Evolutionary conservation across 2,113 vertebrate species (phyloP).

Genomic region (Rissa tridactyla): DNA sequence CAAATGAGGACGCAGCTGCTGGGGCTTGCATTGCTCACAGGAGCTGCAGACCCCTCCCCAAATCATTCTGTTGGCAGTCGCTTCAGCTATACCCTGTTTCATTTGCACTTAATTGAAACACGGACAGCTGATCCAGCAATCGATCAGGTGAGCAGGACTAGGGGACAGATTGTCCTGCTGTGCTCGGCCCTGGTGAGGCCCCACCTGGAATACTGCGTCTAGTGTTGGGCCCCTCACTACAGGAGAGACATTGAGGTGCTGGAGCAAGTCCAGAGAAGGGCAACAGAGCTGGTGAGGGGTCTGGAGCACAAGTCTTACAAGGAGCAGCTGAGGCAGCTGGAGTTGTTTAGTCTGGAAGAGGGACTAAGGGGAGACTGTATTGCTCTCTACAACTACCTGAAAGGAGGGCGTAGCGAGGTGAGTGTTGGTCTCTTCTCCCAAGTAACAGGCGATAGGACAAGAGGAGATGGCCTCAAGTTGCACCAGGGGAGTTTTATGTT

Average conservation of each 20-base stretch:
- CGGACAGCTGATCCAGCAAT: background rate
- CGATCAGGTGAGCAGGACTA: background rate
- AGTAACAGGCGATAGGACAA: background rate
- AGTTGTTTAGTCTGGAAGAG: background rate
- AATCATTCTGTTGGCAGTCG: fast-evolving
- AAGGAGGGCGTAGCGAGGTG: background rate
- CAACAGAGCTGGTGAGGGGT: background rate
- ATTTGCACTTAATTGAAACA: background rate
- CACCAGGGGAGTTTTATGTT: background rate
- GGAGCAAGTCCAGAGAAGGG: background rate
- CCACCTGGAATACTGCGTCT: background rate
- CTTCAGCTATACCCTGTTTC: background rate
- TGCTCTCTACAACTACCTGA: background rate
- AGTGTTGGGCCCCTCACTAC: background rate
- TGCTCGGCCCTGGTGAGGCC: background rate
- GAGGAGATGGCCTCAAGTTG: background rate
- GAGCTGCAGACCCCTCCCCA: fast-evolving
- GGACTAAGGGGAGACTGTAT: background rate
- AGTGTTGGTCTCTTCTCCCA: background rate
- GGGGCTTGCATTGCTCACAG: background rate
- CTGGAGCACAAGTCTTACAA: background rate
- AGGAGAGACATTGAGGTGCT: background rate
- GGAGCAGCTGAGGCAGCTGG: background rate
- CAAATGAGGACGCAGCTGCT: background rate
- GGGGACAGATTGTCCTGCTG: background rate